phyloP scores from a whole-genome alignment of 2,888 invertebrate genomes.

The Adela reaumurella region DNA sequence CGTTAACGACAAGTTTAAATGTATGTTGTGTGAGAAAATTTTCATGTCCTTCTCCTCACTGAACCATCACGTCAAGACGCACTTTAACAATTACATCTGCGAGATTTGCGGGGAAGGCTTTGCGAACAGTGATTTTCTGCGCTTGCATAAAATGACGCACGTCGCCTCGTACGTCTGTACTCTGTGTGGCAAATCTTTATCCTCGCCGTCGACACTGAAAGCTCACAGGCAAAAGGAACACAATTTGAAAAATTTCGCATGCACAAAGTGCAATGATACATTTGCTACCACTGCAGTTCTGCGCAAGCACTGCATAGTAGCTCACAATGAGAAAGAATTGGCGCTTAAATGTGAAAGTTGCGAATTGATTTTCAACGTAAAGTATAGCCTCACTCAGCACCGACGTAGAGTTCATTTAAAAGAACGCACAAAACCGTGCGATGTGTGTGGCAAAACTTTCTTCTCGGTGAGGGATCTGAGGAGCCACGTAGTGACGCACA shows the following conservation, averaged over 20 bases:
- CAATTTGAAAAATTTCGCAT: background rate
- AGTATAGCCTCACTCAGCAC: background rate
- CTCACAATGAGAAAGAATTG: slow-evolving; percentile 16
- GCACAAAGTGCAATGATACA: background rate
- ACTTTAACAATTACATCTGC: slow-evolving; percentile 20
- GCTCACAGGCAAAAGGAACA: background rate
- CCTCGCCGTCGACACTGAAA: background rate
- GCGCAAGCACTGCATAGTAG: background rate
- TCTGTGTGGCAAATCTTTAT: background rate
- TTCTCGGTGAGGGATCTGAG: background rate
- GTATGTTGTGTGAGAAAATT: slow-evolving; percentile 11
- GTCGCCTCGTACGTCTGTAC: background rate
- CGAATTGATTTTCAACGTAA: slow-evolving; percentile 16
- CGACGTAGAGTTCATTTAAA: background rate
- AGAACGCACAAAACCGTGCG: background rate
- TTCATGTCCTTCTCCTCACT: slow-evolving; percentile 1
- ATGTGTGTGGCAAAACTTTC: background rate
- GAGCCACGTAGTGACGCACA: slow-evolving; percentile 17
- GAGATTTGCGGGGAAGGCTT: slow-evolving; percentile 21
- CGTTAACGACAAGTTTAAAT: slow-evolving; percentile 15
- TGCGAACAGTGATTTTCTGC: slow-evolving; percentile 13
- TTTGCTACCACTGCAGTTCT: no score
- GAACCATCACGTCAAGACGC: slow-evolving; percentile 18
- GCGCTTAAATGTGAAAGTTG: slow-evolving; percentile 29
- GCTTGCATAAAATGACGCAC: background rate